Evolutionary conservation across 2,888 invertebrate genomes (phyloP), one percentile per base, ranked within the genome.

Genomic region (Agrenia bidenticulata): DNA sequence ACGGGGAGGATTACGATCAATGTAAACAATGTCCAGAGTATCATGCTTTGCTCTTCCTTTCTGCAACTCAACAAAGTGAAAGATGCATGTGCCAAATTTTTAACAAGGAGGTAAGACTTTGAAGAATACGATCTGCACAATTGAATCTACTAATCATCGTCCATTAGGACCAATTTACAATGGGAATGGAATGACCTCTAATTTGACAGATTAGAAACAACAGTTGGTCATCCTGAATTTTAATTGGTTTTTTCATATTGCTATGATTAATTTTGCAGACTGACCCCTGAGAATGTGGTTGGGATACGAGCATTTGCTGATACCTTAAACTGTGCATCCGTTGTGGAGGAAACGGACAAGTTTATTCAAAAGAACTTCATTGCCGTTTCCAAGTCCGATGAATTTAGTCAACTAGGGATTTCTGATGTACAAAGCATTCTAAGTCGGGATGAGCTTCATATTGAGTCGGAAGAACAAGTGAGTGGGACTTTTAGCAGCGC

Each of bases 1-100:
- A 89, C 88, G 72, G 92, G 89, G 1, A 84, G 86, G 73, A 85
- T 93, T 7, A 85, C 86, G 66, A 86, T 94, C 62, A 88, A 89
- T 77, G 87, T 87, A 75, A 84, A 84, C 73, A 92, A 92, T 81
- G 92, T 92, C 0, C 92, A 93, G 79, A 88, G 87, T 72, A 83
- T 93, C 39, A 88, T 93, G 86, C 88, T 91, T 58, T 92, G 90
- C 15, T 89, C 92, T 5, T 89, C 89, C 17, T 92, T 89, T 80
- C 82, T 93, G 41, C 90, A 92, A 77, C 80, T 93, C 58, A 85
- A 85, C 72, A 85, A 87, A 81, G 90, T 94, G 0, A 85, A 89
- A 70, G 89, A 91, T 78, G 90, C 91, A 1, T 93, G 93, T 80
- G 90, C 90, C 56, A 86, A 87, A 76, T 93, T 90, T 80, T 81